Evolutionary conservation across 2,797 vertebrate genomes (phyloP), one percentile per base, ranked within the genome.

Genomic region (Momotus momota): DNA sequence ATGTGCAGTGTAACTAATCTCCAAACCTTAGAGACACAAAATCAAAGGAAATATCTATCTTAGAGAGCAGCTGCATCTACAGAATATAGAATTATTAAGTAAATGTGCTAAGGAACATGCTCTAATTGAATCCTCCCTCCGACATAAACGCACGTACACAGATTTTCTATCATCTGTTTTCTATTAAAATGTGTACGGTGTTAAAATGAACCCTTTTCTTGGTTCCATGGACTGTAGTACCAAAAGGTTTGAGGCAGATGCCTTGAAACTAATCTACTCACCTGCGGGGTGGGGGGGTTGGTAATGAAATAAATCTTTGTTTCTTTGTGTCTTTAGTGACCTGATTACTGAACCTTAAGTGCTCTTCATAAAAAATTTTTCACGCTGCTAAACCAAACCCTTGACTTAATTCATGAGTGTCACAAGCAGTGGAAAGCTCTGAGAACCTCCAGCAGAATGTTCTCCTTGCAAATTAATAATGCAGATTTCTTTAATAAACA

Each of bases 1-100:
- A 91, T 48, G 48, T 35, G 48, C 52, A 54, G 31, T 52, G 45
- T 55, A 91, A 73, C 88, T 92, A 62, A 94, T 94, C 73, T 81
- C 40, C 77, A 90, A 81, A 91, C 54, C 82, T 93, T 48, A 45
- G 71, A 96, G 91, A 88, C 57, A 49, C 70, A 80, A 88, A 95
- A 88, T 81, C 62, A 84, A 81, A 94, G n/a, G 62, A 90, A 86
- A 88, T 26, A 10, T 27, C 7, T 81, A 48, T 49, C 49, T 88
- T 26, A 31, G 73, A 83, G 40, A 94, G 38, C 38, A 89, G 75
- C 31, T 90, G 55, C 38, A 77, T 49, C 70, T 88, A 60, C 40
- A 86, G 77, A 73, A 81, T 88, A 57, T 12, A 52, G 52, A 85
- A 58, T 64, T 25, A 93, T 72, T 55, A 88, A 66, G 35, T 26